A percentile compares a stretch with the other conserved stretches of the same genome.
These are phyloP conservation scores for Hippocampus mohnikei DNA, from an alignment of 2,113 vertebrate genomes.

Conservation along the genomic window DNA sequence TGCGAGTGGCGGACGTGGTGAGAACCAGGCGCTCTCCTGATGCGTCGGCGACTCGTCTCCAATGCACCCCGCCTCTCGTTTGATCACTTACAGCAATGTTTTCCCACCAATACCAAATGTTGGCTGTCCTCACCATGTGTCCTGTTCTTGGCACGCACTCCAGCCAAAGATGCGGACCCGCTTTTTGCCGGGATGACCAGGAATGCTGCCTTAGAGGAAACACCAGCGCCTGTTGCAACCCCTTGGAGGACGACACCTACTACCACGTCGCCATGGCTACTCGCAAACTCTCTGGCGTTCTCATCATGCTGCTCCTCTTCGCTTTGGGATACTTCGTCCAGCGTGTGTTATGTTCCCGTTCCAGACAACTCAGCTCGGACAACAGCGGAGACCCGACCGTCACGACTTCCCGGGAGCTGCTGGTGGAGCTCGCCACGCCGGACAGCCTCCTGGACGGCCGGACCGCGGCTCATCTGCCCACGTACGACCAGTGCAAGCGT, in stretches of 20 bases:
- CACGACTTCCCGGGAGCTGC: constrained; percentile 72
- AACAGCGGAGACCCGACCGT: constrained; percentile 48
- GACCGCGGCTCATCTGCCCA: constrained; percentile 67
- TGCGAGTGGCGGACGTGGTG: background rate
- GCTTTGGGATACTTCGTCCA: constrained; percentile 82
- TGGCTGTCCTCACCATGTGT: constrained; percentile 10
- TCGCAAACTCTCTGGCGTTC: constrained; percentile 81
- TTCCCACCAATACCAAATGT: constrained; percentile 7
- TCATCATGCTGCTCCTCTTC: constrained; percentile 81
- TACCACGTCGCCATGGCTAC: constrained; percentile 81
- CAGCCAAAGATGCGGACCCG: constrained; percentile 64
- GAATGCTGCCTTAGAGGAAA: constrained; percentile 76
- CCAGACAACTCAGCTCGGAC: constrained; percentile 62
- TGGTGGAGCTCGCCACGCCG: constrained; percentile 61
- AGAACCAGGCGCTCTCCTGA: background rate
- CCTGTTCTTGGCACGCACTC: constrained; percentile 16
- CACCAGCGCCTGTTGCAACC: constrained; percentile 70
- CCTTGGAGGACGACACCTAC: constrained; percentile 71
- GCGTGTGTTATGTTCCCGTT: constrained; percentile 74
- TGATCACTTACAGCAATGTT: constrained; percentile 20
- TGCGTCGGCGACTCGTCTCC: constrained; percentile 23
- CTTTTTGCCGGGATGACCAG: constrained; percentile 71
- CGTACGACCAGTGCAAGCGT: constrained; percentile 83
- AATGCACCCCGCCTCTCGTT: background rate
- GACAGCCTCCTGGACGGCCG: constrained; percentile 37